A percentile compares a stretch with the other conserved stretches of the same genome.
These are phyloP conservation scores for Fissipunctia ypsillon DNA, from an alignment of 2,888 invertebrate genomes.

Conservation along the genomic window DNA sequence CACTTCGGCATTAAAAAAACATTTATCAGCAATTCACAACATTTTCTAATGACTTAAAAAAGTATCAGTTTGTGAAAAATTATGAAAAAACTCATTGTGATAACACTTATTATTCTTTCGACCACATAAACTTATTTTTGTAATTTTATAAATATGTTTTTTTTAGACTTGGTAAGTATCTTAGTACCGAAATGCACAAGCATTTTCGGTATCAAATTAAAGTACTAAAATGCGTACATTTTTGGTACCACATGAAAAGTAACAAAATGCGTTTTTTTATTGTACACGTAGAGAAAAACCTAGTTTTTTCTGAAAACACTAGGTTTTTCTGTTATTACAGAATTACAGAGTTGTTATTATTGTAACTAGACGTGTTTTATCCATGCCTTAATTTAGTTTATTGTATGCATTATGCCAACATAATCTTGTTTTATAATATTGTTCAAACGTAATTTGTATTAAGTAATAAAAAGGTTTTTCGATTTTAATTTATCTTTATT, in stretches of 20 bases:
- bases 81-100: background rate
- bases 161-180: background rate
- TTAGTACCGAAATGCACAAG: background rate
- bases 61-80: background rate
- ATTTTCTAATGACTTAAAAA: background rate
- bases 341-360: too few species aligned
- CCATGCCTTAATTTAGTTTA: background rate
- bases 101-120: too few species aligned
- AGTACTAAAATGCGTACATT: background rate
- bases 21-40: slow-evolving; percentile 29
- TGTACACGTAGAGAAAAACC: too few species aligned
- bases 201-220: background rate
- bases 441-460: background rate
- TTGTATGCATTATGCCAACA: background rate
- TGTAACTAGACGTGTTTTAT: background rate
- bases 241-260: background rate
- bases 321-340: background rate
- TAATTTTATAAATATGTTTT: background rate
- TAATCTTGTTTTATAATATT: background rate
- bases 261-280: background rate
- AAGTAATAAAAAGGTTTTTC: background rate
- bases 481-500: background rate
- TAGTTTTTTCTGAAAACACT: too few species aligned
- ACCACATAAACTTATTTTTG: background rate
- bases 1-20: slow-evolving; percentile 28